Percentiles rank a stretch among this genome's conserved stretches.
Evolutionary conservation across 2,113 vertebrate genomes (phyloP).

Genomic region (Rallus limicola): DNA sequence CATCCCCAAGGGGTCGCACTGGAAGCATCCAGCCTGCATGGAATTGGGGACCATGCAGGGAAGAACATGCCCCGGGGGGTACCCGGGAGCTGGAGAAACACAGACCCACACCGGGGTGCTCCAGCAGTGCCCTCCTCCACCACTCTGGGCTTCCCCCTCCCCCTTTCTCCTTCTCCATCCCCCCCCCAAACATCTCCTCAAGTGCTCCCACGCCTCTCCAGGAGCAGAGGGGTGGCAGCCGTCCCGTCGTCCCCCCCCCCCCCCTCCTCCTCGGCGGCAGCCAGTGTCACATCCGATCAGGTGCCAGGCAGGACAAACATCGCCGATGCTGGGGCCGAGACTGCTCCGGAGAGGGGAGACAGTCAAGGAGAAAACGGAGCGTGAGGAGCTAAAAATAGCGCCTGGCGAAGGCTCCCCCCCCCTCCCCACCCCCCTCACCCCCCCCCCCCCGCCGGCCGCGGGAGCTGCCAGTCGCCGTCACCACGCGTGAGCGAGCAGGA

Average conservation of each 20-base stretch:
- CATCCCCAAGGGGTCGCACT: accelerated
- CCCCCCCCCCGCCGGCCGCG: neutral
- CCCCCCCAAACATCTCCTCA: no score
- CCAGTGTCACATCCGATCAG: neutral
- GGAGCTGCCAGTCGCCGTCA: neutral
- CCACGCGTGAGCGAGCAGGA: neutral
- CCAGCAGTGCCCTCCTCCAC: neutral
- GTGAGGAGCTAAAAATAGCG: constrained; percentile 55
- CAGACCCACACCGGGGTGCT: neutral
- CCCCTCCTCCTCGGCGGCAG: neutral
- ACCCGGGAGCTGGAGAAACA: accelerated
- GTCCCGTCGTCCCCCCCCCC: neutral
- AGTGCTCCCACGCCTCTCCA: neutral
- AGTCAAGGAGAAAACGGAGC: constrained; percentile 60
- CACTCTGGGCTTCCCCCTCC: neutral
- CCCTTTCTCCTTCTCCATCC: neutral
- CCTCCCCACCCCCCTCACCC: no score
- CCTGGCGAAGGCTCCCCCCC: neutral
- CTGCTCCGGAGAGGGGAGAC: constrained; percentile 14
- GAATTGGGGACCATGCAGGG: accelerated
- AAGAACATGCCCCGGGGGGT: neutral
- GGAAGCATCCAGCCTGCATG: accelerated
- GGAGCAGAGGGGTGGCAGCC: neutral
- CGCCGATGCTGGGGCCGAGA: neutral
- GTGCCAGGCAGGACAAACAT: constrained; percentile 36